Conservation (phyloP, 2,797 vertebrate species). For the Cyclura pinguis region DNA sequence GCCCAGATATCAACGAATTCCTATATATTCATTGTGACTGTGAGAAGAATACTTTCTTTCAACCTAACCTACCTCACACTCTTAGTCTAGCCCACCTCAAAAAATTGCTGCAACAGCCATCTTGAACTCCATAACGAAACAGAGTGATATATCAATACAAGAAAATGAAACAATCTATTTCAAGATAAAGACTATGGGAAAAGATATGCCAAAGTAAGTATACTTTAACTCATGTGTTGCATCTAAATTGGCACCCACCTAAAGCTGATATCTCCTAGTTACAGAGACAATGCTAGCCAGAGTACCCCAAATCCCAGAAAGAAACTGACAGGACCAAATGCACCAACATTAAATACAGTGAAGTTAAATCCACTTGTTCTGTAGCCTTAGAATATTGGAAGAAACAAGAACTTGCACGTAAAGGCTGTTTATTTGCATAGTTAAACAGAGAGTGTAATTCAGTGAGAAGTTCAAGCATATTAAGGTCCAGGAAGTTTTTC, state of each 20-base stretch:
- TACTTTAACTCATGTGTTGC: background rate
- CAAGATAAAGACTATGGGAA: background rate
- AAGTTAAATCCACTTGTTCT: background rate
- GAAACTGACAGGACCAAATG: background rate
- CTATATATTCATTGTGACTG: background rate
- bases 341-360: background rate
- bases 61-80: background rate
- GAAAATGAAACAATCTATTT: background rate
- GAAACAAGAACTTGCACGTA: background rate
- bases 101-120: background rate
- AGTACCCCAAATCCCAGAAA: background rate
- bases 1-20: background rate
- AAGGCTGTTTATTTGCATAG: background rate
- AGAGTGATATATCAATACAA: background rate
- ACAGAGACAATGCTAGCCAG: background rate
- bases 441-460: conserved; percentile 14
- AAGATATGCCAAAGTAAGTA: background rate
- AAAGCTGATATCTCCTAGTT: background rate
- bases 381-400: background rate
- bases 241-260: background rate
- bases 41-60: background rate
- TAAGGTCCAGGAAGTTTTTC: background rate
- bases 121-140: background rate
- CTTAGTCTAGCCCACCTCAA: background rate
- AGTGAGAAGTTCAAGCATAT: background rate